These are phyloP conservation scores for Leptinotarsa lineolata DNA, from an alignment of 1,140 invertebrate genomes.

Conservation along the genomic window DNA sequence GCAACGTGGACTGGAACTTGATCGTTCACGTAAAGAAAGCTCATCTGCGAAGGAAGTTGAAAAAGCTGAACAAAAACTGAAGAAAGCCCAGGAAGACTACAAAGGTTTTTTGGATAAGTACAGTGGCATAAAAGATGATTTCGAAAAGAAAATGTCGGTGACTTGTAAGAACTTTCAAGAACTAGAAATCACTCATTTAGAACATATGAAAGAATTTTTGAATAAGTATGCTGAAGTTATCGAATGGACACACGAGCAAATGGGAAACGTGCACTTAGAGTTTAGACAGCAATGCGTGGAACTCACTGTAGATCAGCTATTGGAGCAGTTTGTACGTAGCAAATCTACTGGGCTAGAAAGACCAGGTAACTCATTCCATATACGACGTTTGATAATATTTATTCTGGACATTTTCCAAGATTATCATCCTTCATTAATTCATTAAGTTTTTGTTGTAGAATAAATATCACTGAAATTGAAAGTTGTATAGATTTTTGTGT, in stretches of 20 bases:
- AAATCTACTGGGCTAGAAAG: slow-evolving; percentile 91
- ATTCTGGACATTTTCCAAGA: no score
- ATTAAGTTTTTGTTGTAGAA: no score
- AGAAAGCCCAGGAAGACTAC: slow-evolving; percentile 94
- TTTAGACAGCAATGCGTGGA: slow-evolving; percentile 89
- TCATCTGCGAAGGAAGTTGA: slow-evolving; percentile 88
- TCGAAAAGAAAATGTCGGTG: slow-evolving; percentile 91
- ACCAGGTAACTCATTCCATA: slow-evolving; percentile 67
- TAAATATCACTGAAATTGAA: no score
- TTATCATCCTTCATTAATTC: no score
- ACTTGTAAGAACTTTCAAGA: slow-evolving; percentile 95
- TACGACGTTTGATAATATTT: no score
- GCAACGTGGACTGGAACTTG: slow-evolving; percentile 80
- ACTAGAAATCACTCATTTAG: slow-evolving; percentile 88
- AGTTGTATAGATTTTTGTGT: no score
- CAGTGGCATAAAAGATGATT: slow-evolving; percentile 83
- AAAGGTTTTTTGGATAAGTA: slow-evolving; percentile 88
- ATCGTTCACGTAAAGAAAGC: slow-evolving; percentile 88
- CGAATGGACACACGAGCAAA: slow-evolving; percentile 85
- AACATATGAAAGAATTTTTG: slow-evolving; percentile 95
- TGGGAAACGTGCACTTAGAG: slow-evolving; percentile 88
- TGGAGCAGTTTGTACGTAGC: slow-evolving; percentile 87
- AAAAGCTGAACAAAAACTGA: slow-evolving; percentile 89
- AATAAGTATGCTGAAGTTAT: slow-evolving; percentile 86
- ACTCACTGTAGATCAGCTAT: slow-evolving; percentile 87